A percentile compares a stretch with the other conserved stretches of the same genome.
Evolutionary conservation across 2,888 invertebrate genomes (phyloP).

Genomic region (Tuta absoluta): DNA sequence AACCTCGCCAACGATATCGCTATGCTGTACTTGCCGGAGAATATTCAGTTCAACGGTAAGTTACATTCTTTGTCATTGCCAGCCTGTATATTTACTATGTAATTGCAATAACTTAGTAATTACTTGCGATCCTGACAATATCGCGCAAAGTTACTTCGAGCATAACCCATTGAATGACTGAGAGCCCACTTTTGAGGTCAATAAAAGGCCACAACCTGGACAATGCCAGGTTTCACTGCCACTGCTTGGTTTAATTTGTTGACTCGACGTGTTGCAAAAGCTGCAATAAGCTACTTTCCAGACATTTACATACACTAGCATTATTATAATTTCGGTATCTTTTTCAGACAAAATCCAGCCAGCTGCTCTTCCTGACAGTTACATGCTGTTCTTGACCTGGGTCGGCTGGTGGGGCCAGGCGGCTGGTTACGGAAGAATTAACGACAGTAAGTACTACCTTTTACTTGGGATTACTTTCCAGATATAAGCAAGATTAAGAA

Average conservation of each 20-base stretch:
- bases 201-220: too few relatives aligned
- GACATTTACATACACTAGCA: neutral
- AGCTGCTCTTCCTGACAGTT: conserved; percentile 43
- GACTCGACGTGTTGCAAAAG: too few relatives aligned
- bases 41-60: conserved; percentile 45
- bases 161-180: too few relatives aligned
- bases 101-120: too few relatives aligned
- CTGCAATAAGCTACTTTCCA: too few relatives aligned
- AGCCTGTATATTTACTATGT: too few relatives aligned
- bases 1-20: conserved; percentile 55
- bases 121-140: too few relatives aligned
- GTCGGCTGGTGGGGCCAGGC: conserved; percentile 50
- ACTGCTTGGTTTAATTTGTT: too few relatives aligned
- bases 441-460: conserved; percentile 50
- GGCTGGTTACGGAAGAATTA: conserved; percentile 58
- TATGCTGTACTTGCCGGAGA: conserved; percentile 50
- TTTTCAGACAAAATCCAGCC: conserved; percentile 51
- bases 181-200: too few relatives aligned
- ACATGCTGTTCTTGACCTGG: conserved; percentile 46
- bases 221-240: too few relatives aligned
- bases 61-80: conserved; percentile 25
- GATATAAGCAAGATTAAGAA: neutral
- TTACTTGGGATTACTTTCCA: neutral
- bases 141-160: too few relatives aligned
- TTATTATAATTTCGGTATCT: neutral